A percentile compares a stretch with the other conserved stretches of the same genome.
Evolutionary conservation across 2,113 vertebrate genomes (phyloP).

Genomic region (Serinus canaria): DNA sequence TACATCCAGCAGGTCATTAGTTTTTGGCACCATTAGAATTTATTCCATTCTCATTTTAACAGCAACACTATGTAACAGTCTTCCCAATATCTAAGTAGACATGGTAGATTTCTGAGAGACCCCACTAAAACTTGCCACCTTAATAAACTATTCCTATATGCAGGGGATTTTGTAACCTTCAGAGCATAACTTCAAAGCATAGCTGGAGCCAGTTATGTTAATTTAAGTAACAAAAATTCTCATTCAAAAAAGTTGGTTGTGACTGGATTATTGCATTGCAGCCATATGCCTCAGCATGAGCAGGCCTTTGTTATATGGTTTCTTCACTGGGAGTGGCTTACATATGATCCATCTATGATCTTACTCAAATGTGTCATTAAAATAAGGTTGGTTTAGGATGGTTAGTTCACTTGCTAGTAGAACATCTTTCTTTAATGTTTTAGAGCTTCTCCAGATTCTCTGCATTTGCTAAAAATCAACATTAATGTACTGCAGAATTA

Average conservation of each 20-base stretch:
- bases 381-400: neutral
- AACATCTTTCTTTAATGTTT: neutral
- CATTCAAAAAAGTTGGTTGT: neutral
- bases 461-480: neutral
- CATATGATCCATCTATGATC: neutral
- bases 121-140: neutral
- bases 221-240: neutral
- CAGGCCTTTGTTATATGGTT: neutral
- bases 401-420: neutral
- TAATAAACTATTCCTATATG: neutral
- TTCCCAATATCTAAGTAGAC: neutral
- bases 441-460: neutral
- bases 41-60: neutral
- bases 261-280: neutral
- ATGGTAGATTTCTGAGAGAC: neutral
- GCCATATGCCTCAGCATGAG: neutral
- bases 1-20: neutral
- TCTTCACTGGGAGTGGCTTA: neutral
- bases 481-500: neutral
- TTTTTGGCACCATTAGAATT: neutral
- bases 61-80: neutral
- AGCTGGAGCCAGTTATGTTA: neutral
- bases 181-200: neutral
- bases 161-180: neutral
- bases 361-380: neutral